Evolutionary conservation across 1,140 invertebrate genomes (phyloP), one percentile per base, ranked within the genome.

Genomic region (Drosophila ambigua): DNA sequence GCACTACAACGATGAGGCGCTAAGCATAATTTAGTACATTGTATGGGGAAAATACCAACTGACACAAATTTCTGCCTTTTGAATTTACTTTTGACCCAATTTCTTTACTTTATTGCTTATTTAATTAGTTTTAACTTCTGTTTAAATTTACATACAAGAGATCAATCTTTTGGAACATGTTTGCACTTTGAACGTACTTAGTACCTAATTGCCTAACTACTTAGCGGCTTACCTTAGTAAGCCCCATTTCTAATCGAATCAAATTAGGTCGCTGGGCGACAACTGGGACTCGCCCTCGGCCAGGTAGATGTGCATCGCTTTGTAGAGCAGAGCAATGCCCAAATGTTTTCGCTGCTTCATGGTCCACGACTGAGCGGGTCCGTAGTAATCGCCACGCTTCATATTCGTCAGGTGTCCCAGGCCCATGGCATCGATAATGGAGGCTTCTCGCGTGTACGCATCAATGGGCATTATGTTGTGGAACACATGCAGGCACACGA

Each of bases 391-490:
- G 0, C 98, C 98, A 44, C 90, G 89, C 89, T 96, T 96, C 13
- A 95, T 91, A 93, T 99, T 99, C 24, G 94, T 97, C 55, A 99
- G 92, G 83, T 96, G 95, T 2, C 93, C 82, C 9, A 97, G 67
- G 77, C 97, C 96, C 35, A 99, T 88, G 0, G 97, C 96, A 78
- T 97, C 96, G 16, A 99, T 98, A 94, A 99, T 99, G 20, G 96
- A 94, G 1, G 98, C 98, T 92, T 99, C 98, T 64, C 98, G 93
- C 0, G 97, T 98, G 78, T 96, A 97, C 2, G 98, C 98, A 92
- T 99, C 98, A 0, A 95, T 97, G 0, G 97, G 95, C 63, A 97
- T 97, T 2, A 96, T 95, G 92, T 98, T 98, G 80, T 98, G 97
- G 91, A 98, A 99, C 46, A 98, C 93, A 75, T 98, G 97, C 1